A percentile compares a stretch with the other conserved stretches of the same genome.
Evolutionary conservation across 2,113 vertebrate species (phyloP).

Genomic region (Spheniscus mendiculus): DNA sequence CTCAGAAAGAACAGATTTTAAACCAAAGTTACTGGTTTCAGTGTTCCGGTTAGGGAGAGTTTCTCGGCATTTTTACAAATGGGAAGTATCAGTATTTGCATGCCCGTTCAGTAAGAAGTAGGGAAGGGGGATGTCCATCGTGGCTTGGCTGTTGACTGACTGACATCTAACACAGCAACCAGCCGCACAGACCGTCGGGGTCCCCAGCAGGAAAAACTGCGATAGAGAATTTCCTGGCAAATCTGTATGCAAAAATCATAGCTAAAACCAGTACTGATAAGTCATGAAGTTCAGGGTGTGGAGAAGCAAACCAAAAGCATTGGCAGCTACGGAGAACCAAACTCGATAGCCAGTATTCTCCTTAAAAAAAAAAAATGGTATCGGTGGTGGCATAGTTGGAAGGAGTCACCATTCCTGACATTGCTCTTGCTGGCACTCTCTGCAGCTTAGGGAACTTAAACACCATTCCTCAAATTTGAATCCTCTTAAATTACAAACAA

Average conservation of each 20-base stretch:
- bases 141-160: neutral
- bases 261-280: neutral
- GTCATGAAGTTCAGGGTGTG: neutral
- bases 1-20: fast-evolving
- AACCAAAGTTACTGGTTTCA: neutral
- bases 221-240: neutral
- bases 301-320: neutral
- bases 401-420: neutral
- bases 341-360: neutral
- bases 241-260: neutral
- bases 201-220: neutral
- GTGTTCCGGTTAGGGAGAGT: neutral
- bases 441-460: neutral
- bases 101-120: fast-evolving
- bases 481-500: neutral
- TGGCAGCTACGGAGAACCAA: neutral
- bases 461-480: neutral
- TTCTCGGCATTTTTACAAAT: neutral
- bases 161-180: neutral
- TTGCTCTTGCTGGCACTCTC: neutral
- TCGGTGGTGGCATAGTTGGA: neutral
- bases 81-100: neutral
- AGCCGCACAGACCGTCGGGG: fast-evolving
- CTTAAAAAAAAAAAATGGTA: neutral
- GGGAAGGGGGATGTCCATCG: fast-evolving